These are phyloP conservation scores for Collichthys lucidus DNA, from an alignment of 2,113 vertebrate genomes.

Conservation along the genomic window DNA sequence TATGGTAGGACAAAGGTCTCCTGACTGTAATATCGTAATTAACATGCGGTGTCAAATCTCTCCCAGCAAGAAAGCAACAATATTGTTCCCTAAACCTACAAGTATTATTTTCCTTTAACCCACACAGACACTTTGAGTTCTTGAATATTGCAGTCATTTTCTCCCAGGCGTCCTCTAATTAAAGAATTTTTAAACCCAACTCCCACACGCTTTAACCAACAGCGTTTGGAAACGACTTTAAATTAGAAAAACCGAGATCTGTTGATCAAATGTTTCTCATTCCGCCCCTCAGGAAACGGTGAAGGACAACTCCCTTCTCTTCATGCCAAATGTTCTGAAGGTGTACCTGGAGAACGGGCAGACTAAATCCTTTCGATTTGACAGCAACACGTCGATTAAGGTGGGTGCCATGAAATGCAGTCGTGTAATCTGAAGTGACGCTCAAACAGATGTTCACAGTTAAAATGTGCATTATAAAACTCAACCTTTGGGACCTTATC, in stretches of 20 bases:
- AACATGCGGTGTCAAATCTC: background rate
- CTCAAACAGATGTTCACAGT: slow-evolving; percentile 35
- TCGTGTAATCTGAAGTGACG: slow-evolving; percentile 45
- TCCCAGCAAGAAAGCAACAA: background rate
- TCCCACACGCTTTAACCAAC: background rate
- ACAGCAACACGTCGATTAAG: slow-evolving; percentile 98
- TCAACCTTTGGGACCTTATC: slow-evolving; percentile 21
- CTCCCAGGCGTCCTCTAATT: slow-evolving; percentile 3
- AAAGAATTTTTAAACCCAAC: background rate
- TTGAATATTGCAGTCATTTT: slow-evolving; percentile 9
- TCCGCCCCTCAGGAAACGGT: slow-evolving; percentile 89
- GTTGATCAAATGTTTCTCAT: slow-evolving; percentile 30
- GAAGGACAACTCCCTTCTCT: slow-evolving; percentile 99
- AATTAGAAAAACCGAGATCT: slow-evolving; percentile 5
- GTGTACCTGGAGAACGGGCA: slow-evolving; percentile 99
- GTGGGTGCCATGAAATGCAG: slow-evolving; percentile 78
- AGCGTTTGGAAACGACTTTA: background rate
- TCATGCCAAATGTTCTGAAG: slow-evolving; percentile 99
- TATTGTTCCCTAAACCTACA: background rate
- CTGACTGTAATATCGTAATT: background rate
- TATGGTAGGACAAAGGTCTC: background rate
- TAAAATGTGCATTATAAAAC: slow-evolving; percentile 22
- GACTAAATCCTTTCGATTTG: slow-evolving; percentile 99
- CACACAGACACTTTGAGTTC: background rate
- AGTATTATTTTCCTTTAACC: slow-evolving; percentile 14